Evolutionary conservation across 2,797 vertebrate species (phyloP).

Genomic region (Acanthopagrus latus): DNA sequence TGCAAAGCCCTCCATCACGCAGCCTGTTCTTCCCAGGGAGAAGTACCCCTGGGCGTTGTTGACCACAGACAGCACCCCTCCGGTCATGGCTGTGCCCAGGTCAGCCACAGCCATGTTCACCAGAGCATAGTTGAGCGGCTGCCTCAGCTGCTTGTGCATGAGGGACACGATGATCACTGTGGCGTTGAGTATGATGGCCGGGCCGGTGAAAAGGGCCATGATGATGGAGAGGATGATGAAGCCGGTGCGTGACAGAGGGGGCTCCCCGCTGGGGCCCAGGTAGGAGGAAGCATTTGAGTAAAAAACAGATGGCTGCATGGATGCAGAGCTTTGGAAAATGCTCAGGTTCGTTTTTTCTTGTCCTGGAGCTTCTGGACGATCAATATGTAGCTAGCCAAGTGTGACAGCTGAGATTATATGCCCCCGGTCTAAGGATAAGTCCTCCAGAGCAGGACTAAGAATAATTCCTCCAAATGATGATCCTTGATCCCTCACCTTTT

Average conservation of each 20-base stretch:
- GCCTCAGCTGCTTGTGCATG: constrained; percentile 82
- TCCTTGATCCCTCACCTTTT: constrained; percentile 68
- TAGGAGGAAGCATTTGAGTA: constrained; percentile 62
- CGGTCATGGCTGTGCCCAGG: constrained; percentile 81
- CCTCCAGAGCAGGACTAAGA: constrained; percentile 72
- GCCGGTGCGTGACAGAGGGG: constrained; percentile 74
- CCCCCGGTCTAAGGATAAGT: constrained; percentile 74
- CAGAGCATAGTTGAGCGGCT: constrained; percentile 84
- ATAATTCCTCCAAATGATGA: constrained; percentile 79
- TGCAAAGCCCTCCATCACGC: constrained; percentile 84
- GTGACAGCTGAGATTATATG: constrained; percentile 65
- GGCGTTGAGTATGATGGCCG: constrained; percentile 79
- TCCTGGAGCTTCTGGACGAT: constrained; percentile 28
- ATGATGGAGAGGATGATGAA: constrained; percentile 79
- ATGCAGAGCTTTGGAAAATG: constrained; percentile 6
- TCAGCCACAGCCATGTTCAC: constrained; percentile 85
- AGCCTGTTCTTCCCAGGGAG: constrained; percentile 81
- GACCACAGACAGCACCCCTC: constrained; percentile 81
- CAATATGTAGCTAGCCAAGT: constrained; percentile 30
- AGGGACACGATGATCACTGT: constrained; percentile 83
- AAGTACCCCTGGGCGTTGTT: constrained; percentile 82
- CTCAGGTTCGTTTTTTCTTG: constrained; percentile 8
- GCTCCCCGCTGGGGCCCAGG: constrained; percentile 47
- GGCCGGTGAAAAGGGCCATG: constrained; percentile 80
- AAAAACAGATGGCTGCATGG: constrained; percentile 50